Evolutionary conservation across 2,888 invertebrate species (phyloP).

Genomic region (Seira musarum): DNA sequence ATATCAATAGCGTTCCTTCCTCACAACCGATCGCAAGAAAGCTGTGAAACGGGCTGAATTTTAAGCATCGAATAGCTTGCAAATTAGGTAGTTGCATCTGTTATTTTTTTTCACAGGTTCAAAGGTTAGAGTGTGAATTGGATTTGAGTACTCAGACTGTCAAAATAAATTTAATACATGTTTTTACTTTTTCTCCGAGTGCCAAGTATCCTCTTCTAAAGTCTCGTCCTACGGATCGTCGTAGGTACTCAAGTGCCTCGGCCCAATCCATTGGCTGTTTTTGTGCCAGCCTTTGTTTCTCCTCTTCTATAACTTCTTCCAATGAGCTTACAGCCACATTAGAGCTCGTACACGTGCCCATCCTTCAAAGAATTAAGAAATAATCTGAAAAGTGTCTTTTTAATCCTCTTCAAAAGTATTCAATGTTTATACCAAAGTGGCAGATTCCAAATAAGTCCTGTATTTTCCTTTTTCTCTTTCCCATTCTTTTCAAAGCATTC

Average conservation of each 20-base stretch:
- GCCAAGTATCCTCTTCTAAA: constrained; percentile 40
- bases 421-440: not conserved
- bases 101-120: too few species aligned
- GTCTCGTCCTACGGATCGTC: constrained; percentile 37
- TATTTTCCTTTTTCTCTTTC: too few species aligned
- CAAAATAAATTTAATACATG: constrained; percentile 5
- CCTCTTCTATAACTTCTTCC: constrained; percentile 15
- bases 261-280: constrained; percentile 32
- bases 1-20: constrained; percentile 31
- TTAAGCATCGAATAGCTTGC: constrained; percentile 37
- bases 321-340: too few species aligned
- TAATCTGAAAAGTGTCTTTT: too few species aligned
- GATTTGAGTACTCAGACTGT: constrained; percentile 11
- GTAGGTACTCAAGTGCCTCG: constrained; percentile 25
- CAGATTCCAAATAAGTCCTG: not conserved
- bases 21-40: constrained; percentile 47
- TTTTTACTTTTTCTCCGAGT: constrained; percentile 41
- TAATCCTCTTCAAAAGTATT: too few species aligned
- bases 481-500: not conserved
- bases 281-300: constrained; percentile 21
- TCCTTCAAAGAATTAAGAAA: too few species aligned
- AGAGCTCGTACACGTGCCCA: too few species aligned
- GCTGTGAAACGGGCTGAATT: constrained; percentile 39
- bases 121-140: too few species aligned
- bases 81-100: constrained; percentile 53